Evolutionary conservation across 2,797 vertebrate species (phyloP).

Genomic region (Scyliorhinus canicula): DNA sequence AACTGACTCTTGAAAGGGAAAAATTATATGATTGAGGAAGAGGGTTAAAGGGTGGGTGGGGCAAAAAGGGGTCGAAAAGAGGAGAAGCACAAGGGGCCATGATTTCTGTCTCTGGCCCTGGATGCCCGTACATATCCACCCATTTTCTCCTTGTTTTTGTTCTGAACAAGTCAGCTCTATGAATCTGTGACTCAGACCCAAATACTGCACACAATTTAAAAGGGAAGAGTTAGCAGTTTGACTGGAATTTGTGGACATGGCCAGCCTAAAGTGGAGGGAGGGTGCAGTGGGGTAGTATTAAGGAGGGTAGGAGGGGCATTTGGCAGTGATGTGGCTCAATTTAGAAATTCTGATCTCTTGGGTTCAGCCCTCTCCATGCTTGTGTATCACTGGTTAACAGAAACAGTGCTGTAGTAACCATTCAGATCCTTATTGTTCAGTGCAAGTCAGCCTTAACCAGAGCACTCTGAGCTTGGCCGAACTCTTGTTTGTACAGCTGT

Average conservation of each 20-base stretch:
- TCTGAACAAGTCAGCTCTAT: neutral
- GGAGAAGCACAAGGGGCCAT: too few species aligned
- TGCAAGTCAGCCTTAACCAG: conserved; percentile 33
- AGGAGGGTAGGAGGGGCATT: too few species aligned
- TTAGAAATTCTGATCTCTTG: neutral
- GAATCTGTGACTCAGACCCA: neutral
- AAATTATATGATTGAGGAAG: too few species aligned
- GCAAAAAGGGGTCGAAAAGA: too few species aligned
- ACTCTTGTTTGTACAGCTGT: conserved; percentile 36
- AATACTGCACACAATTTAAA: neutral
- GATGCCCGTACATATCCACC: neutral
- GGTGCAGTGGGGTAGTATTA: neutral
- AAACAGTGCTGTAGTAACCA: neutral
- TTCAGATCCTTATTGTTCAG: conserved; percentile 3
- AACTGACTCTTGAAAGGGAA: too few species aligned
- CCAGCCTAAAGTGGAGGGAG: neutral
- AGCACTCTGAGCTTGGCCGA: conserved; percentile 23
- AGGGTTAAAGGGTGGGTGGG: too few species aligned
- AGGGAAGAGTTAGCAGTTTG: neutral
- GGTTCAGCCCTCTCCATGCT: neutral
- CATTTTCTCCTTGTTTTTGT: neutral
- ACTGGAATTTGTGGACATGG: neutral
- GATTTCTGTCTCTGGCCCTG: too few species aligned
- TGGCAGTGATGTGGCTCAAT: neutral
- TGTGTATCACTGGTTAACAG: neutral